These are phyloP conservation scores for Corapipo altera DNA, from an alignment of 2,113 vertebrate species.

Conservation along the genomic window DNA sequence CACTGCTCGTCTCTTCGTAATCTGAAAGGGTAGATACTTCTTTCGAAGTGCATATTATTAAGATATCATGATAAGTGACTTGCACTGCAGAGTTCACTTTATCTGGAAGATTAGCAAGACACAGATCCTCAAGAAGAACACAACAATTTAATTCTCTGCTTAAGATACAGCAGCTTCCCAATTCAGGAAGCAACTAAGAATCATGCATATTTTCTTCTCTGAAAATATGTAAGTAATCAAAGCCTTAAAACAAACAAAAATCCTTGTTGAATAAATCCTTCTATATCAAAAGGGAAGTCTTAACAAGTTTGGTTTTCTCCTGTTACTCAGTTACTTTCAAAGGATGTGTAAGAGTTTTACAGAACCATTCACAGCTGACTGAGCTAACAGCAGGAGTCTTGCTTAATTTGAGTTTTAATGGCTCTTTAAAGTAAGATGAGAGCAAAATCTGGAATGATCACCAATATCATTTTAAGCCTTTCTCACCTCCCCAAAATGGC, in stretches of 20 bases:
- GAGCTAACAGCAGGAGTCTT: slow-evolving; percentile 60
- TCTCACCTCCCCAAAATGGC: slow-evolving; percentile 17
- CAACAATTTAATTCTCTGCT: slow-evolving; percentile 56
- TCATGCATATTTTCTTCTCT: slow-evolving; percentile 55
- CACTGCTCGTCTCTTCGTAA: background rate
- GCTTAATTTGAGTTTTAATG: slow-evolving; percentile 72
- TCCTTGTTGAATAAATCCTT: slow-evolving; percentile 51
- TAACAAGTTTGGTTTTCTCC: background rate
- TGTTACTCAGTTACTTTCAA: slow-evolving; percentile 62
- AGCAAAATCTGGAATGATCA: slow-evolving; percentile 30
- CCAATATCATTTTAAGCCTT: background rate
- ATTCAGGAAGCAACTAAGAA: slow-evolving; percentile 63
- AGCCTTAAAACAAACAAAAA: slow-evolving; percentile 61
- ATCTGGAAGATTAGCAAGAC: slow-evolving; percentile 62
- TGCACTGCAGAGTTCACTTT: slow-evolving; percentile 53
- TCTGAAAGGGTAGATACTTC: background rate
- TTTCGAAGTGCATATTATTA: slow-evolving; percentile 62
- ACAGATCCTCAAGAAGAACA: slow-evolving; percentile 41
- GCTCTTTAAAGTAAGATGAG: slow-evolving; percentile 44
- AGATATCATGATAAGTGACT: slow-evolving; percentile 57
- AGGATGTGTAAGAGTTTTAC: slow-evolving; percentile 45
- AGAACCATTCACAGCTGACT: slow-evolving; percentile 57
- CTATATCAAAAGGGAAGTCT: slow-evolving; percentile 48
- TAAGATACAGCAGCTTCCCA: slow-evolving; percentile 19
- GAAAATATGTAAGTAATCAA: slow-evolving; percentile 63